phyloP scores from a whole-genome alignment of 2,888 invertebrate genomes.

The Thyatira batis region DNA sequence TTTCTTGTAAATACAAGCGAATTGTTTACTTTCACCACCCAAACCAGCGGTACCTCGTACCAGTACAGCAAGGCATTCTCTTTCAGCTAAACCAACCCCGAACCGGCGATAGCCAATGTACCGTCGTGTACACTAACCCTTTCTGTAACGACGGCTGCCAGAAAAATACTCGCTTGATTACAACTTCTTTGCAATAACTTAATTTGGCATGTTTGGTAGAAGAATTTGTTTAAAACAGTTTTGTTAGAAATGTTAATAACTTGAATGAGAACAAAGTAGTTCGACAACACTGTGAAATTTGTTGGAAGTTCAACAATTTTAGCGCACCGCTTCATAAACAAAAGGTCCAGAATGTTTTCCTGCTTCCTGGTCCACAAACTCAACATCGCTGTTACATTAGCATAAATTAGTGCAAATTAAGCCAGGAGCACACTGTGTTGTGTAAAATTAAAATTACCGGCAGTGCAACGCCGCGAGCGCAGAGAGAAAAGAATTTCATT shows the following conservation, averaged over 20 bases:
- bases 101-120: too few species aligned
- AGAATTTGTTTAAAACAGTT: background rate
- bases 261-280: background rate
- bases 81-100: too few species aligned
- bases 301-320: background rate
- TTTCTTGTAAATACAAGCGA: too few species aligned
- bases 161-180: background rate
- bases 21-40: too few species aligned
- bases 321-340: background rate
- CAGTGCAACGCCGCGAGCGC: constrained; percentile 24
- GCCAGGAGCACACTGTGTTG: constrained; percentile 32
- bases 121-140: too few species aligned
- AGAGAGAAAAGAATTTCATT: constrained; percentile 51
- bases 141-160: background rate
- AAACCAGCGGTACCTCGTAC: too few species aligned
- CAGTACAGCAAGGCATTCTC: too few species aligned
- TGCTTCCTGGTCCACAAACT: constrained; percentile 23
- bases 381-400: constrained; percentile 38
- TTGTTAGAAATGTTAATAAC: background rate
- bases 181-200: background rate
- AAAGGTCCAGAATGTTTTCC: constrained; percentile 20
- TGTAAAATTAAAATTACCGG: constrained; percentile 42
- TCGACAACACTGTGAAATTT: background rate
- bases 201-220: background rate
- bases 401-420: constrained; percentile 49